Evolutionary conservation across 1,140 invertebrate genomes (phyloP), one percentile per base, ranked within the genome.

Genomic region (Caenorhabditis latens): DNA sequence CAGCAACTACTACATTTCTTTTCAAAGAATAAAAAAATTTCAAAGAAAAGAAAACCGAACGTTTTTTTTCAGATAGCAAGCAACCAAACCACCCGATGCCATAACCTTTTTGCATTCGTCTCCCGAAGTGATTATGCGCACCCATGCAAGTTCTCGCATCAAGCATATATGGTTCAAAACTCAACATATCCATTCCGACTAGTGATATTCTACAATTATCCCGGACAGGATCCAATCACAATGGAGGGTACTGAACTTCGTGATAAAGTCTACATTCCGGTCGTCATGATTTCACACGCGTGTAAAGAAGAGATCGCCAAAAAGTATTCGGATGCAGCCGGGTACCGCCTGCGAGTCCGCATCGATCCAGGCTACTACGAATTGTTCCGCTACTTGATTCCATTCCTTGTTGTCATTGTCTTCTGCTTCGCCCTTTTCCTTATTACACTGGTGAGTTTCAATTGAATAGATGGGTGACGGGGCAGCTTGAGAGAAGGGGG

Each of bases 371-470:
- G 92, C 40, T 92, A 92, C 43, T 92, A 92, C 84, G 91, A 92
- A 83, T 50, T 92, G 14, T 90, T 92, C 71, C 92, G 92, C 63
- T 90, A 90, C 86, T 89, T 92, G 40, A 83, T 92, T 55, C 92
- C 92, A 32, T 92, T 92, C 71, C 89, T 92, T n/a, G 91, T 88
- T 42, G 90, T 91, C 58, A 88, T 92, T 58, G 89, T 90, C 13
- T 92, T 92, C 86, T 92, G 91, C 82, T 92, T 92, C 86, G 83
- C 92, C 42, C 89, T 92, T 65, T 85, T 92, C 21, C 90, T 92
- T 21, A 89, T 92, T 79, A 90, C 89, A 43, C 79, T 92, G 89
- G 91, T 92, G 48, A 75, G 90, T 85, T 75, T 71, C 50, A 11
- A 53, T 11, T 3, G 24, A 67, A 67, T 67, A 8, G 21, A 2